Conservation (phyloP, 2,797 vertebrate species). For the Cetoscarus ocellatus region DNA sequence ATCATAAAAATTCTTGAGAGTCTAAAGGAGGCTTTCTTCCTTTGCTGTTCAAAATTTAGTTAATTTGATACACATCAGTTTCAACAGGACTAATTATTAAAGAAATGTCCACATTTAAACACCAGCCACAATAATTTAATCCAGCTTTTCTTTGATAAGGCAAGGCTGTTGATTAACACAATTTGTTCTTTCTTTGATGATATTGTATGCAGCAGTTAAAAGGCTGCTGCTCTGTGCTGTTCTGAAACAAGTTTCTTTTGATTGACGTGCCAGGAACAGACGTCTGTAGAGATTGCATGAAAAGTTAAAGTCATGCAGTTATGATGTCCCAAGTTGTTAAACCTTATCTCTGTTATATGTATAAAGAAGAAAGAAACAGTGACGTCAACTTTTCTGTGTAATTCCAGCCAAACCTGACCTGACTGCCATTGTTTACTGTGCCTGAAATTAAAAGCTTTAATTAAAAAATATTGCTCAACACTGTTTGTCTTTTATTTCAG, state of each 20-base stretch:
- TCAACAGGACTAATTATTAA: too few species aligned
- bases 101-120: too few species aligned
- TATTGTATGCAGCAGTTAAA: neutral
- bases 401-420: slow-evolving; percentile 49
- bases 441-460: slow-evolving; percentile 61
- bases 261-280: neutral
- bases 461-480: slow-evolving; percentile 5
- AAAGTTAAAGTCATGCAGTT: neutral
- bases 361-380: slow-evolving; percentile 8
- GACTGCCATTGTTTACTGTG: slow-evolving; percentile 52
- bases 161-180: neutral
- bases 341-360: neutral
- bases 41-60: too few species aligned
- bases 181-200: neutral
- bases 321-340: neutral
- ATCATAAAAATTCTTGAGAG: too few species aligned
- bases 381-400: slow-evolving; percentile 25
- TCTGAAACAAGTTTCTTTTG: neutral
- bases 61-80: too few species aligned
- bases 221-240: neutral
- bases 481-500: too few species aligned
- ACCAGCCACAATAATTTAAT: neutral
- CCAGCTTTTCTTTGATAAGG: neutral
- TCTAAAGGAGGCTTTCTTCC: too few species aligned
- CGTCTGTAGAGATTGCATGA: neutral